A percentile compares a stretch with the other conserved stretches of the same genome.
Conservation (phyloP, 2,888 invertebrate species). For the Entomobrya proxima region DNA sequence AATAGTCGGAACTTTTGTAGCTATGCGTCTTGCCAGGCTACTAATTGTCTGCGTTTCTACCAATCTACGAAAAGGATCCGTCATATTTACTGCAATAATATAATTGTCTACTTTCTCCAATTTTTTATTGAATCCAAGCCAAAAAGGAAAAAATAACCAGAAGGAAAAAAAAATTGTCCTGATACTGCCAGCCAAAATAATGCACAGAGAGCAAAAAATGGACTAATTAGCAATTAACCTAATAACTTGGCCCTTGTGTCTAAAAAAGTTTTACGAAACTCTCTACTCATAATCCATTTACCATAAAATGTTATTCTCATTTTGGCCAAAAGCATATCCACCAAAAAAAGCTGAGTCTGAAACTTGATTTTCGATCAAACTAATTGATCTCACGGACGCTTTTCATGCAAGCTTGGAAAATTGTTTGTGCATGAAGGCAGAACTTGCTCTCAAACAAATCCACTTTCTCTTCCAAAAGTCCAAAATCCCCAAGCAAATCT, state of each 20-base stretch:
- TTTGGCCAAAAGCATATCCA: no score
- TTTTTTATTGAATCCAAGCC: background rate
- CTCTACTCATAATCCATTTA: no score
- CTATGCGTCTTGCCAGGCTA: slow-evolving; percentile 21
- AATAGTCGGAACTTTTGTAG: background rate
- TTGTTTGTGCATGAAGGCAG: background rate
- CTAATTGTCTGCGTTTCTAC: slow-evolving; percentile 53
- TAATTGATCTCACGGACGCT: background rate
- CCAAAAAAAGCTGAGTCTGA: no score
- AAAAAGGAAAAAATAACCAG: background rate
- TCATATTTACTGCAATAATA: background rate
- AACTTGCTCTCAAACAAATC: no score
- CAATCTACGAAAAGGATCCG: slow-evolving; percentile 46
- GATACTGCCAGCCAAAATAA: no score
- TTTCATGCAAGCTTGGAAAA: background rate
- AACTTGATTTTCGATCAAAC: slow-evolving; percentile 25
- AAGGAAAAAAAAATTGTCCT: no score
- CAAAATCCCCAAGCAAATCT: no score
- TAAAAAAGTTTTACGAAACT: background rate
- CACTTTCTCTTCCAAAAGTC: no score
- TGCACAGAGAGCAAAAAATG: no score
- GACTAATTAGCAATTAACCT: no score
- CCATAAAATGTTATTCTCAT: no score
- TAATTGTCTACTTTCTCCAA: background rate
- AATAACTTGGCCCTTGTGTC: no score